Percentiles rank a stretch among this genome's conserved stretches.
Evolutionary conservation across 1,140 invertebrate species (phyloP).

Genomic region (Cecropterus lyciades): DNA sequence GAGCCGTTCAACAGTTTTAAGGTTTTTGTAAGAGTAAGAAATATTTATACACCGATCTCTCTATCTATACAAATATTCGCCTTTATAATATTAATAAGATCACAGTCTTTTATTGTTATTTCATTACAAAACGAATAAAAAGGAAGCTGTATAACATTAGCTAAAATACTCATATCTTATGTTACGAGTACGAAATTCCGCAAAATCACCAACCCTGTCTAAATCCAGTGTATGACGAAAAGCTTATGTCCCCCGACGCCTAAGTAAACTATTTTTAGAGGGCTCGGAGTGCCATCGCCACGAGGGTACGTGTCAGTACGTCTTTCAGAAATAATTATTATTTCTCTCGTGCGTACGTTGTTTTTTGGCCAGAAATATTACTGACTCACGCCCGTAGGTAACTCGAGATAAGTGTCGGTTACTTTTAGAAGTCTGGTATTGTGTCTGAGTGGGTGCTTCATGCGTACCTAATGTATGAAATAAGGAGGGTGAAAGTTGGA

Average conservation of each 20-base stretch:
- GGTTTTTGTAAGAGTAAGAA: no score
- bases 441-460: conserved; percentile 22
- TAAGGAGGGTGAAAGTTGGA: neutral
- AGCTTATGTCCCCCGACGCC: conserved; percentile 34
- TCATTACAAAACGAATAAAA: no score
- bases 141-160: no score
- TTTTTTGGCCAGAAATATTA: conserved; percentile 27
- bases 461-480: conserved; percentile 13
- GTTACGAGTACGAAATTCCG: neutral
- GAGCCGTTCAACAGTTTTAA: no score
- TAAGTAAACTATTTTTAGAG: conserved; percentile 38
- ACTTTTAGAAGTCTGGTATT: neutral
- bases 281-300: conserved; percentile 17
- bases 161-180: no score
- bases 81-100: no score
- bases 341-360: conserved; percentile 5
- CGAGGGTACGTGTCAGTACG: conserved; percentile 19
- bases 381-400: conserved; percentile 24
- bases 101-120: no score
- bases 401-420: conserved; percentile 18
- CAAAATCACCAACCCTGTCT: conserved; percentile 18
- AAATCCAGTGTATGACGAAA: conserved; percentile 24
- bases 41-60: no score
- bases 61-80: no score
- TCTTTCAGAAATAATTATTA: conserved; percentile 35